Evolutionary conservation across 2,113 vertebrate genomes (phyloP).

Genomic region (Odocoileus hemionus): DNA sequence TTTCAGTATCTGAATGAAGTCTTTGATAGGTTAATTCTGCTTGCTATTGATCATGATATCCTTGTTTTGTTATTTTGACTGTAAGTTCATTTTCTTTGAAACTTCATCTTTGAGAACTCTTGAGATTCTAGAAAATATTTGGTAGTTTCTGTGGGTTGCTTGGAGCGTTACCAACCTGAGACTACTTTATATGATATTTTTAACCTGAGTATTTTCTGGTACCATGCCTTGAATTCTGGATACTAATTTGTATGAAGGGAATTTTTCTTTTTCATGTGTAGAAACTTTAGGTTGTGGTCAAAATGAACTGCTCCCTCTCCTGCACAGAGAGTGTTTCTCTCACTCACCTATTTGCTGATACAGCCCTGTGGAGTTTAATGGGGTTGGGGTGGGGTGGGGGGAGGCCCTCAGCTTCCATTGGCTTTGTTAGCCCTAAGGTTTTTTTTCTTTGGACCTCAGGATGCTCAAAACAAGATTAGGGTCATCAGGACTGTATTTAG

Average conservation of each 20-base stretch:
- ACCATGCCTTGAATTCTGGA: neutral
- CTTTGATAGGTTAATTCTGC: neutral
- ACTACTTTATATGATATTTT: neutral
- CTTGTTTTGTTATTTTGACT: constrained; percentile 11
- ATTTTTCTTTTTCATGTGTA: neutral
- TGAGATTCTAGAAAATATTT: neutral
- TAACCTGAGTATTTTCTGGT: neutral
- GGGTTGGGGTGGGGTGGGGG: too few species aligned
- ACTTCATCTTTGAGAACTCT: neutral
- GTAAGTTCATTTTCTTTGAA: neutral
- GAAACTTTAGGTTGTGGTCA: neutral
- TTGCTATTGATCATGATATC: neutral
- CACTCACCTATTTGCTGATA: neutral
- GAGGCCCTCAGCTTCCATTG: neutral
- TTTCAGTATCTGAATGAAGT: neutral
- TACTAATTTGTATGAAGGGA: neutral
- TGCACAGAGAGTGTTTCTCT: neutral
- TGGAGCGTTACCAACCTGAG: neutral
- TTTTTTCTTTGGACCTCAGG: neutral
- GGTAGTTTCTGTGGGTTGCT: neutral
- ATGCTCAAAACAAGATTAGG: neutral
- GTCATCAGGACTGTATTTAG: neutral
- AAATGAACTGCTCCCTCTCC: neutral
- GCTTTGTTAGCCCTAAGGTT: neutral
- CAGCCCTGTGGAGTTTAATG: neutral